A percentile compares a stretch with the other conserved stretches of the same genome.
Evolutionary conservation across 1,140 invertebrate species (phyloP).

Genomic region (Acromyrmex echinatior): DNA sequence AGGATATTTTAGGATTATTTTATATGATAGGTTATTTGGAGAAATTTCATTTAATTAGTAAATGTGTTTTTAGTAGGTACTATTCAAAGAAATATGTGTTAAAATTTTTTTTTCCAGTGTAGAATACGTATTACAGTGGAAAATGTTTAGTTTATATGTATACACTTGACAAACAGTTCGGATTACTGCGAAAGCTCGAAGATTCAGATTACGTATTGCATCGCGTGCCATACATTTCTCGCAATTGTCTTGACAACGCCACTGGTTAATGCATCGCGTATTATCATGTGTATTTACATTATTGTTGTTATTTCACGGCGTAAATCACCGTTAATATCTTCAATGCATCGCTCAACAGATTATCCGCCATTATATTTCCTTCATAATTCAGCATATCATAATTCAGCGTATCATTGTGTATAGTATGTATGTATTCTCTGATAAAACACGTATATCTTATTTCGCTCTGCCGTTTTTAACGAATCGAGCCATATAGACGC

Average conservation of each 20-base stretch:
- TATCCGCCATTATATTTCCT: slow-evolving; percentile 56
- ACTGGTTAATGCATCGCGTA: background rate
- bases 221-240: slow-evolving; percentile 8
- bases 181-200: slow-evolving; percentile 5
- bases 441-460: slow-evolving; percentile 57
- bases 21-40: too few species aligned
- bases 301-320: slow-evolving; percentile 13
- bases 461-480: slow-evolving; percentile 46
- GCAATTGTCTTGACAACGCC: background rate
- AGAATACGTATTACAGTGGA: background rate
- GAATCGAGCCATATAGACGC: background rate
- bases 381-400: slow-evolving; percentile 42
- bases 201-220: slow-evolving; percentile 24
- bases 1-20: background rate
- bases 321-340: slow-evolving; percentile 51
- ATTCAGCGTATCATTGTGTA: slow-evolving; percentile 23
- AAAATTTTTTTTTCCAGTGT: too few species aligned
- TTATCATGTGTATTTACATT: slow-evolving; percentile 17
- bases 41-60: too few species aligned
- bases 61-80: too few species aligned
- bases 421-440: slow-evolving; percentile 2
- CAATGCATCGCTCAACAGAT: slow-evolving; percentile 46
- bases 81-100: too few species aligned
- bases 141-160: slow-evolving; percentile 3
- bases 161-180: background rate